Conservation (phyloP, 1,140 invertebrate species). For the Ooceraea biroi region DNA sequence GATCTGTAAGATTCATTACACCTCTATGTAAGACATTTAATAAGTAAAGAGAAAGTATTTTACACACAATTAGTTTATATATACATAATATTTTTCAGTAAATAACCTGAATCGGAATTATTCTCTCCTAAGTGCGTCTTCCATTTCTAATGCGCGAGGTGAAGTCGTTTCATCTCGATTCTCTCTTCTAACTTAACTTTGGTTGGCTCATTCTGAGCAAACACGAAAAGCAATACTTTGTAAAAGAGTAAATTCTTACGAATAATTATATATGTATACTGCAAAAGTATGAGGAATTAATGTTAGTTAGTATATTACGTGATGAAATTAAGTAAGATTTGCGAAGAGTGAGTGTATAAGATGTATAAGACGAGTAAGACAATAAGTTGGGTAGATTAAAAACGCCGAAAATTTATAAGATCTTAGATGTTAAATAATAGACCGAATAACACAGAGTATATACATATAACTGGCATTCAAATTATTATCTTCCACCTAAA, state of each 20-base stretch:
- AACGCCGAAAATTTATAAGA: conserved; percentile 36
- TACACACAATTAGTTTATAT: conserved; percentile 59
- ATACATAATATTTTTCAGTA: conserved; percentile 45
- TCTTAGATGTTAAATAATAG: conserved; percentile 34
- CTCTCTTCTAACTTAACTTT: conserved; percentile 34
- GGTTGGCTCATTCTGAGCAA: neutral
- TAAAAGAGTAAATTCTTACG: conserved; percentile 29
- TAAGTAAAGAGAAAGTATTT: conserved; percentile 36
- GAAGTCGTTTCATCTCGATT: neutral
- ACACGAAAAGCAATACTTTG: conserved; percentile 9
- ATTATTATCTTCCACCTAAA: neutral
- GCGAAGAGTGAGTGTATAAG: conserved; percentile 12
- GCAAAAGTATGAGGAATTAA: conserved; percentile 25
- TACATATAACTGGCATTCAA: neutral
- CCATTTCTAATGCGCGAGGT: neutral
- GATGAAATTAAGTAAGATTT: conserved; percentile 41
- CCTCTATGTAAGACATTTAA: conserved; percentile 64
- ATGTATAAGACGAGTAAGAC: conserved; percentile 4
- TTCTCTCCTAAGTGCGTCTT: conserved; percentile 1
- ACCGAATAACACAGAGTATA: conserved; percentile 13
- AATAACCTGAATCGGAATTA: conserved; percentile 62
- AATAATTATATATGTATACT: conserved; percentile 48
- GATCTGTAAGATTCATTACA: conserved; percentile 64
- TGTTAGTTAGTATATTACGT: conserved; percentile 23
- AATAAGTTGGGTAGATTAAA: conserved; percentile 10